Conservation (phyloP, 2,888 invertebrate genomes). For the Limnephilus rhombicus region DNA sequence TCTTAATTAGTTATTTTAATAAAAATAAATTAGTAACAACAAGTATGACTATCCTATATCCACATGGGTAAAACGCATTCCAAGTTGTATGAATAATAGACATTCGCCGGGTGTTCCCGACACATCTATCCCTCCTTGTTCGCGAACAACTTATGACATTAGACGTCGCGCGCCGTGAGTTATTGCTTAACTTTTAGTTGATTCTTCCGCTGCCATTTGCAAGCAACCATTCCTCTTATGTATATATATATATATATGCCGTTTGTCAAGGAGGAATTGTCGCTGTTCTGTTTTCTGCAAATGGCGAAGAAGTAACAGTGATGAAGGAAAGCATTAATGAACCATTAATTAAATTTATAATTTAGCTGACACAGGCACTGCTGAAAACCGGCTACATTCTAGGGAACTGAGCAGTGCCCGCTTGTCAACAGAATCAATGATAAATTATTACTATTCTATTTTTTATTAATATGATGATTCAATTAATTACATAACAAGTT, state of each 20-base stretch:
- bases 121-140: constrained; percentile 18
- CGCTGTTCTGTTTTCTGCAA: not conserved
- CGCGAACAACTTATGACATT: constrained; percentile 45
- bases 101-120: constrained; percentile 45
- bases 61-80: constrained; percentile 19
- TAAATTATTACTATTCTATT: too few species aligned
- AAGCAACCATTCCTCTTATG: not conserved
- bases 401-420: too few species aligned
- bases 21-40: not conserved
- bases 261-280: constrained; percentile 3
- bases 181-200: constrained; percentile 45
- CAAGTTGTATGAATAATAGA: constrained; percentile 49
- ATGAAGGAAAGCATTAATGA: not conserved
- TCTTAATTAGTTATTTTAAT: too few species aligned
- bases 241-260: not conserved
- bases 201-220: not conserved
- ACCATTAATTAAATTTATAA: too few species aligned
- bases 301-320: not conserved
- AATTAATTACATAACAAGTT: too few species aligned
- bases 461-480: too few species aligned
- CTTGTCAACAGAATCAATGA: too few species aligned
- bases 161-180: constrained; percentile 48
- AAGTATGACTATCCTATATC: not conserved
- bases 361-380: too few species aligned
- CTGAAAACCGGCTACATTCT: too few species aligned